Conservation (phyloP, 2,113 vertebrate species). For the Podarcis raffonei region DNA sequence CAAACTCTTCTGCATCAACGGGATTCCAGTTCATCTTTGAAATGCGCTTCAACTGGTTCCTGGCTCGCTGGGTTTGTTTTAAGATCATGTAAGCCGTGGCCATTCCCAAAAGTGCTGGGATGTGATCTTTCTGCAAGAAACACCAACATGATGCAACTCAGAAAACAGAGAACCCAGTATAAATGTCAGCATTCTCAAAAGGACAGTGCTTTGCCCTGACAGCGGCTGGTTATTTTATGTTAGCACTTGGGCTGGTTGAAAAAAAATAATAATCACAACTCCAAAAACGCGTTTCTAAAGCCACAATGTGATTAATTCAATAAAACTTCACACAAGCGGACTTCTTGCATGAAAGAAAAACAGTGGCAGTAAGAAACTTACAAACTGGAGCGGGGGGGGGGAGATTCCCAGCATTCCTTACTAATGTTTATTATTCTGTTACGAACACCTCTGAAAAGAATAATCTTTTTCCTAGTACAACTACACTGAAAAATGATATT, state of each 20-base stretch:
- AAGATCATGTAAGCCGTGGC: conserved; percentile 97
- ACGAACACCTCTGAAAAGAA: neutral
- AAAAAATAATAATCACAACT: neutral
- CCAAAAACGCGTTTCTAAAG: neutral
- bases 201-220: too few relatives aligned
- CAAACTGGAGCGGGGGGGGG: neutral
- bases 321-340: neutral
- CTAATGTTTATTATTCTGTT: neutral
- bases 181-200: neutral
- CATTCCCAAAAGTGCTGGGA: conserved; percentile 94
- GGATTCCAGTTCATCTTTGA: conserved; percentile 97
- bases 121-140: conserved; percentile 88
- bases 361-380: neutral
- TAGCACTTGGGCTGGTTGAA: neutral
- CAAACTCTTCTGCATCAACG: conserved; percentile 94
- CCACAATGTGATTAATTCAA: neutral
- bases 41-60: conserved; percentile 95
- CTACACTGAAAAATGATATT: neutral
- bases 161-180: neutral
- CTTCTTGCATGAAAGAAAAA: neutral
- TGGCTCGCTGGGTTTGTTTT: conserved; percentile 92
- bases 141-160: neutral
- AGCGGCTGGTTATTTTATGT: too few relatives aligned
- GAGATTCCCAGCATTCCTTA: neutral
- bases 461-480: neutral